Conservation (phyloP, 2,113 vertebrate species). For the Leptobrachium ailaonicum region DNA sequence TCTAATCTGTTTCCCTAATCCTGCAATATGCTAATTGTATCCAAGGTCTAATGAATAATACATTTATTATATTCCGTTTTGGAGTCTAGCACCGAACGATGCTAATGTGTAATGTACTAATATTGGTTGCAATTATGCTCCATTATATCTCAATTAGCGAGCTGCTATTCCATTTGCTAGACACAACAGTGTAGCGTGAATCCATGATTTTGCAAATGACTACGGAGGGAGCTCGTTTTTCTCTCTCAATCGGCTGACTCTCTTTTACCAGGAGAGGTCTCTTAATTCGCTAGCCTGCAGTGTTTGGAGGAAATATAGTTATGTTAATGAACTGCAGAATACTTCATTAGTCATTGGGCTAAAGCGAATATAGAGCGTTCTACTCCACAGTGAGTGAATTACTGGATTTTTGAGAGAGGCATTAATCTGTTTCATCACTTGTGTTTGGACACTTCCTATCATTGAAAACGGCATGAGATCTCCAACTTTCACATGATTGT, state of each 20-base stretch:
- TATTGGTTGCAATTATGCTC: slow-evolving; percentile 48
- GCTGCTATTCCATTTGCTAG: slow-evolving; percentile 15
- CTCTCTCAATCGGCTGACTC: slow-evolving; percentile 7
- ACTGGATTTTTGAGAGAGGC: neutral
- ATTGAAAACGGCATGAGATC: neutral
- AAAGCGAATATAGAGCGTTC: neutral
- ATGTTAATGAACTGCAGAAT: neutral
- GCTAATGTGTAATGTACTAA: slow-evolving; percentile 42
- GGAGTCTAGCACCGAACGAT: slow-evolving; percentile 31
- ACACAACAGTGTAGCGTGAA: slow-evolving; percentile 27
- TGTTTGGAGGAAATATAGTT: neutral
- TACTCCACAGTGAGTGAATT: neutral
- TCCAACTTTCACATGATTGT: neutral
- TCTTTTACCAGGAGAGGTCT: slow-evolving; percentile 8
- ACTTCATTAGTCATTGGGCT: neutral
- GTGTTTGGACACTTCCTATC: neutral
- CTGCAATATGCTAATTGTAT: slow-evolving; percentile 39
- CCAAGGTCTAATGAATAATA: slow-evolving; percentile 21
- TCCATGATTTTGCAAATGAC: slow-evolving; percentile 16
- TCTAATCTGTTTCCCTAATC: slow-evolving; percentile 4
- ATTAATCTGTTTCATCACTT: neutral
- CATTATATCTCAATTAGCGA: slow-evolving; percentile 46
- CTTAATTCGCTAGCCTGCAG: slow-evolving; percentile 8
- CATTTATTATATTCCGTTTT: slow-evolving; percentile 30
- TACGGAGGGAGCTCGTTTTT: slow-evolving; percentile 21